Base-by-base conservation (phyloP, 2,797 vertebrate genomes). In the Betta splendens region DNA sequence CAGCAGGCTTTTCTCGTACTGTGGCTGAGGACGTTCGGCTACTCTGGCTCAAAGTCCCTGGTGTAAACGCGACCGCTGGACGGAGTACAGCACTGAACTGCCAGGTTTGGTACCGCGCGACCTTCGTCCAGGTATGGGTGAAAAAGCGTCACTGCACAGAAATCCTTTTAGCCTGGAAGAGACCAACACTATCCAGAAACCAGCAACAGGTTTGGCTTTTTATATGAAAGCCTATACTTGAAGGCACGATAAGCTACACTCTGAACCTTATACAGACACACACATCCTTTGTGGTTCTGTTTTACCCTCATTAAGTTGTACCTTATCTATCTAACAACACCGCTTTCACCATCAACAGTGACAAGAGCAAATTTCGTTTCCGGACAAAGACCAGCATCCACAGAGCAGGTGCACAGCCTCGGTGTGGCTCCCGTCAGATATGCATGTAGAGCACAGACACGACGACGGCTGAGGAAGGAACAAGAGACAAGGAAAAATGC, bases 41-140 rank as follows among this genome's bases (percentile, higher is more conserved):
- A 89, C 89, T n/a, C n/a, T 3, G 93, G 93, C 76, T 94, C 93
- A 0, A 94, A 94, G 87, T 94, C 94, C 0, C 91, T 84, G 3
- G 93, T 94, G 86, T 94, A 94, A 15, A 94, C 92, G 0, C 93
- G 85, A 0, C 94, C 93, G 1, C 92, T 89, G 65, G 86, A 83
- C 65, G 0, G 91, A 89, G 81, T 93, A 94, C 94, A 94, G 90
- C 94, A 95, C 86, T 92, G 92, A 43, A 95, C 93, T 95, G 95
- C 82, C 93, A 94, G 47, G 94, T 95, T 91, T 95, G 93, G 83
- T 94, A 95, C 4, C 94, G 88, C 76, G 0, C 93, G 92, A 0
- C 94, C 94, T 18, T 94, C 93, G 3, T 94, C 93, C 79, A 94
- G 85, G 86, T 95, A 95, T 0, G 93, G 94, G 81, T 94, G 94